A percentile compares a stretch with the other conserved stretches of the same genome.
Conservation (phyloP, 2,888 invertebrate species). For the Meteorus colon region DNA sequence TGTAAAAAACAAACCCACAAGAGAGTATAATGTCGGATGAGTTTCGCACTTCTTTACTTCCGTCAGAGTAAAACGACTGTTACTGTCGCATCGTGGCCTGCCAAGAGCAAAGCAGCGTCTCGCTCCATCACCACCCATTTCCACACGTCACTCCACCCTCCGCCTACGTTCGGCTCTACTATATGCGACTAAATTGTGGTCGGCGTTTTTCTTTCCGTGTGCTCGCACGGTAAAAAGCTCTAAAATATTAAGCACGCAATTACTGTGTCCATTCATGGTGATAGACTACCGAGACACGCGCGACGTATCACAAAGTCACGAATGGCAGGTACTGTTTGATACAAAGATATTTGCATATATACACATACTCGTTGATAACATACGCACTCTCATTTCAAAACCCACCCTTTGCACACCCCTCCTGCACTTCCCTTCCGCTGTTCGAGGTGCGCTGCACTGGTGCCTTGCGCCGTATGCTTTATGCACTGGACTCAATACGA, state of each 20-base stretch:
- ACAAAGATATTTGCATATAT: constrained; percentile 33
- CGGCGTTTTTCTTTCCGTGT: constrained; percentile 60
- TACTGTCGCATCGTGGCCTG: constrained; percentile 10
- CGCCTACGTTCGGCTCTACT: constrained; percentile 29
- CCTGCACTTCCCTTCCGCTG: constrained; percentile 36
- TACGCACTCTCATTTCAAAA: constrained; percentile 55
- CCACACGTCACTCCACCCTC: constrained; percentile 30
- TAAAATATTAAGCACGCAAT: constrained; percentile 73
- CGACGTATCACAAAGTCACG: constrained; percentile 8
- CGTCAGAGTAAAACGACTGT: constrained; percentile 49
- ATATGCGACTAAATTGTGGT: constrained; percentile 62
- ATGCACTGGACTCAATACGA: constrained; percentile 65
- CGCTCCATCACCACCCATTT: constrained; percentile 26
- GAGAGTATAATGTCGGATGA: constrained; percentile 54
- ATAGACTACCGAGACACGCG: constrained; percentile 64
- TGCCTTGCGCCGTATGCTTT: constrained; percentile 46
- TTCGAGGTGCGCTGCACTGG: constrained; percentile 35
- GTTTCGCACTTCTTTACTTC: constrained; percentile 64
- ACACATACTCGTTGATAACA: constrained; percentile 46
- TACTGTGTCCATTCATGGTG: constrained; percentile 71
- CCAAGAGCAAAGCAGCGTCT: constrained; percentile 18
- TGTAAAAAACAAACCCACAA: not conserved
- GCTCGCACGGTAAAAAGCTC: constrained; percentile 68
- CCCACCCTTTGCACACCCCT: constrained; percentile 45
- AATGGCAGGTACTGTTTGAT: constrained; percentile 29